Evolutionary conservation across 2,113 vertebrate species (phyloP).

Genomic region (Clupea harengus): DNA sequence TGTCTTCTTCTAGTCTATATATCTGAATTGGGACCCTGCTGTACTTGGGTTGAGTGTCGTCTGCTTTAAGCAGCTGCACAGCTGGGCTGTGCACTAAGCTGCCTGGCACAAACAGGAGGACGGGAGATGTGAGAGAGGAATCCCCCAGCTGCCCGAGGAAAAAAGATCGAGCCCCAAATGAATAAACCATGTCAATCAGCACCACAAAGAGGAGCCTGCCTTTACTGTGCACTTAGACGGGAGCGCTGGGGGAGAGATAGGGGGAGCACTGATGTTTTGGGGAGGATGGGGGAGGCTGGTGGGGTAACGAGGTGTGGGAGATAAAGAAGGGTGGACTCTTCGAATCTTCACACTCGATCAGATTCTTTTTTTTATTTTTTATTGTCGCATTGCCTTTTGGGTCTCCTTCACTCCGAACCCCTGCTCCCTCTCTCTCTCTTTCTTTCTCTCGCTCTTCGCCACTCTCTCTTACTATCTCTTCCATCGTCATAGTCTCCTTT

Average conservation of each 20-base stretch:
- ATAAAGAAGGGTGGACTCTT: background rate
- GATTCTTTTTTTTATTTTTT: background rate
- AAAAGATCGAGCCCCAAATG: slow-evolving; percentile 30
- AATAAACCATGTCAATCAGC: slow-evolving; percentile 45
- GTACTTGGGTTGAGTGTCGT: background rate
- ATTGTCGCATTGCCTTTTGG: slow-evolving; percentile 19
- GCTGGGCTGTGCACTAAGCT: background rate
- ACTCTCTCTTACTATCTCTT: background rate
- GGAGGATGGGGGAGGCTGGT: background rate
- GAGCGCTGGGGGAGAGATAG: background rate
- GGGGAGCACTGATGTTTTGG: background rate
- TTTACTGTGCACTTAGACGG: slow-evolving; percentile 10
- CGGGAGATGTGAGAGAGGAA: slow-evolving; percentile 28
- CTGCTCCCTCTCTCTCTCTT: background rate
- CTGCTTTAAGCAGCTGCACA: background rate
- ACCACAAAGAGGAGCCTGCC: slow-evolving; percentile 29
- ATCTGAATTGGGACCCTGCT: background rate
- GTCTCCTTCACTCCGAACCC: background rate
- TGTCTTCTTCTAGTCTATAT: background rate
- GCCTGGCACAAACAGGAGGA: slow-evolving; percentile 18
- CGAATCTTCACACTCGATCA: slow-evolving; percentile 22
- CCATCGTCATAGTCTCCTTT: background rate
- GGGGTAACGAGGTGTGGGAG: background rate
- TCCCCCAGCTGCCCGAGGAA: slow-evolving; percentile 14
- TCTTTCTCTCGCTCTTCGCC: background rate